Conservation (phyloP, 2,113 vertebrate species). For the Odobenus rosmarus region DNA sequence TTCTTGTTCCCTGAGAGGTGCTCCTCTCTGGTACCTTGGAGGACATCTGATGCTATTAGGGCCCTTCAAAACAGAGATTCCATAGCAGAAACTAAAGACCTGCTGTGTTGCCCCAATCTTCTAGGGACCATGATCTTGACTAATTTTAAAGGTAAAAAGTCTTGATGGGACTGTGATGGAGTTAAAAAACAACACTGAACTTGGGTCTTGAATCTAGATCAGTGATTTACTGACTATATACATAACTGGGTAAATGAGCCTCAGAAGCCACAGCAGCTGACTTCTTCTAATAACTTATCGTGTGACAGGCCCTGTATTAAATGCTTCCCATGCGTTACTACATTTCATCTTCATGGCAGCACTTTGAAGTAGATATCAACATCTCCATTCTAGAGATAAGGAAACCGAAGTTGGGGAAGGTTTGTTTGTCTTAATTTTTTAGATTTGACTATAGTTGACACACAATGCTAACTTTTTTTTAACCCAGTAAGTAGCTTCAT, state of each 20-base stretch:
- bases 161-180: neutral
- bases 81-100: neutral
- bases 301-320: neutral
- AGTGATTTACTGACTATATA: neutral
- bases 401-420: neutral
- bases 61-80: neutral
- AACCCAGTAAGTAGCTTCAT: neutral
- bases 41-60: neutral
- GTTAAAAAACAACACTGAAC: neutral
- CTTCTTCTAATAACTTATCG: neutral
- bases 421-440: neutral
- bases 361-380: neutral
- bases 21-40: neutral
- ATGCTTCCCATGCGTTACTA: neutral
- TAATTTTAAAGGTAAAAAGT: conserved; percentile 14
- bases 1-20: neutral
- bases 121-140: neutral
- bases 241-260: neutral
- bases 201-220: neutral
- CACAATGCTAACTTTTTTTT: neutral
- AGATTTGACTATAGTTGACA: neutral
- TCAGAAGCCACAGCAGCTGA: neutral
- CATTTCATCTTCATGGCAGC: neutral
- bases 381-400: neutral
- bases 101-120: neutral